Conservation (phyloP, 2,113 vertebrate genomes). For the Lepisosteus osseus region DNA sequence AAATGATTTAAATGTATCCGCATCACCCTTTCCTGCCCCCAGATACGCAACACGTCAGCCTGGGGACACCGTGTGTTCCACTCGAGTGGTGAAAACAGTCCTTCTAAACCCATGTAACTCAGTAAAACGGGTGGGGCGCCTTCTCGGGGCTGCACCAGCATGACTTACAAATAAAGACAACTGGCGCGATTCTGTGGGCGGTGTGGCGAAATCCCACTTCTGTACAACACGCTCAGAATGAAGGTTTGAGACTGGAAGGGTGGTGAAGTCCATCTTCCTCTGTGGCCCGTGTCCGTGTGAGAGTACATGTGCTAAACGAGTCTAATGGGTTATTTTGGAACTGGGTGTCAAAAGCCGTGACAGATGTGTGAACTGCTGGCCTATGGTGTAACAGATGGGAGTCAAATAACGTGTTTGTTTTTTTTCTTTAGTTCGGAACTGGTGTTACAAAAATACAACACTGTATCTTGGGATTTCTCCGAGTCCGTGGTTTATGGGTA, state of each 20-base stretch:
- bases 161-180: neutral
- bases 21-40: too few relatives aligned
- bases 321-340: slow-evolving; percentile 58
- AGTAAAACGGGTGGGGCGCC: too few relatives aligned
- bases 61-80: too few relatives aligned
- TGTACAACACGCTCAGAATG: neutral
- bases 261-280: slow-evolving; percentile 23
- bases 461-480: too few relatives aligned
- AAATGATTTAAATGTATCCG: too few relatives aligned
- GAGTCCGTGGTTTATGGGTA: too few relatives aligned
- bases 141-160: neutral
- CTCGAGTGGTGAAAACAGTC: too few relatives aligned
- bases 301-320: slow-evolving; percentile 32
- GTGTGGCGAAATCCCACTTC: neutral
- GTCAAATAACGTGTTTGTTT: slow-evolving; percentile 34
- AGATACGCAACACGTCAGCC: too few relatives aligned
- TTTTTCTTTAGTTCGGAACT: too few relatives aligned
- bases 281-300: slow-evolving; percentile 24
- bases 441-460: too few relatives aligned
- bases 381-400: slow-evolving; percentile 55
- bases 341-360: slow-evolving; percentile 46
- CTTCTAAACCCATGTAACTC: too few relatives aligned
- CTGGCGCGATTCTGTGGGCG: slow-evolving; percentile 13
- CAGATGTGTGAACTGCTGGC: slow-evolving; percentile 53
- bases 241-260: neutral